Conservation (phyloP, 2,113 vertebrate species). For the Oryzias celebensis region DNA sequence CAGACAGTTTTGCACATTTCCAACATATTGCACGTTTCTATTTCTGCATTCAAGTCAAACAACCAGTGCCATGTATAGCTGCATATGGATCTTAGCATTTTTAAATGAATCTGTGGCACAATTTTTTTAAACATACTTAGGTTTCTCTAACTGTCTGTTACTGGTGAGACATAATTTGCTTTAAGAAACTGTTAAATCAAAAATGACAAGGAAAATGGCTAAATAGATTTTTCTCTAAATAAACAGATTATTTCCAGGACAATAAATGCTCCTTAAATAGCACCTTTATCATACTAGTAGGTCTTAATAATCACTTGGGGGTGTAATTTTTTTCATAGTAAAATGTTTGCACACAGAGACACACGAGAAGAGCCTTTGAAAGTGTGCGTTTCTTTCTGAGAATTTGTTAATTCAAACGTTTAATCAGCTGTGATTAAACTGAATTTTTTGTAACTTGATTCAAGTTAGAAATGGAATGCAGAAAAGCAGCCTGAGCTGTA, state of each 20-base stretch:
- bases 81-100: slow-evolving; percentile 5
- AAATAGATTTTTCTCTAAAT: too few species aligned
- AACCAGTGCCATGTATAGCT: slow-evolving; percentile 24
- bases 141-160: not conserved
- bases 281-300: too few species aligned
- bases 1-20: not conserved
- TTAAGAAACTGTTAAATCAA: slow-evolving; percentile 22
- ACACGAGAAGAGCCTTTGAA: too few species aligned
- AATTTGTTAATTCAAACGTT: slow-evolving; percentile 5
- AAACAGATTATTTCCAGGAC: too few species aligned
- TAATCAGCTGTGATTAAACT: not conserved
- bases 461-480: slow-evolving; percentile 5
- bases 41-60: slow-evolving; percentile 21
- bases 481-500: slow-evolving; percentile 11
- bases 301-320: too few species aligned
- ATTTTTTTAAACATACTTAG: slow-evolving; percentile 32
- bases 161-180: slow-evolving; percentile 15
- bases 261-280: too few species aligned
- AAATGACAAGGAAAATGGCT: slow-evolving; percentile 8
- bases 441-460: not conserved
- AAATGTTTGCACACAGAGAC: too few species aligned
- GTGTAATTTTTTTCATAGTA: too few species aligned
- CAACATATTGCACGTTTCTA: slow-evolving; percentile 19
- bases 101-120: slow-evolving; percentile 29
- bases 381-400: not conserved